Evolutionary conservation across 2,113 vertebrate genomes (phyloP), one percentile per base, ranked within the genome.

Genomic region (Grammomys dolichurus): DNA sequence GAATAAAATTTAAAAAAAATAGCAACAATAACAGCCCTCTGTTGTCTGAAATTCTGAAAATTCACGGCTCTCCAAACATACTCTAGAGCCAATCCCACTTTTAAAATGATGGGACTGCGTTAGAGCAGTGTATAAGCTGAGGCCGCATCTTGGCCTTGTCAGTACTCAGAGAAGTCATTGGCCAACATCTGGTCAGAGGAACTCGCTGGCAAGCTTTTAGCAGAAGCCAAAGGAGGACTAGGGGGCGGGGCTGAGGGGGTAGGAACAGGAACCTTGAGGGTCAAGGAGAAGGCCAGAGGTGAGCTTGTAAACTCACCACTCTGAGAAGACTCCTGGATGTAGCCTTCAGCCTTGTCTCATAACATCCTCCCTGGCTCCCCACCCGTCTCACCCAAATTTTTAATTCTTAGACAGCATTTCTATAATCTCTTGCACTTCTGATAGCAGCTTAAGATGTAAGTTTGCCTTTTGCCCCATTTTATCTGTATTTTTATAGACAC

Each of bases 21-120:
- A 14, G 12, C 13, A 69, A 33, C 67, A 69, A 76, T 26, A 43
- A 5, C 20, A 75, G 1, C 14, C 54, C 67, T 54, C 63, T 9
- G 31, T 69, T 70, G 31, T 87, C 43, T 36, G 93, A 75, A 60
- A 87, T 89, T 94, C 73, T 82, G 48, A 63, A 72, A 72, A 87
- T 77, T 91, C 76, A 65, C 17, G 72, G 67, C 80, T 85, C 19
- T 26, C 43, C 10, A 87, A 36, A 54, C 67, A 70, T 72, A 54
- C 20, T 54, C 33, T 48, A 54, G 48, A n/a, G 85, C 5, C n/a
- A 46, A 63, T 33, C 77, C 77, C 77, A 40, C 54, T 36, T 73
- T 80, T 80, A 31, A 76, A 86, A 63, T 9, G 19, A 81, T 43
- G 26, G 11, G 11, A 3, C 36, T 75, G 22, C 51, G 19, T 46